These are phyloP conservation scores for Morone chrysops DNA, from an alignment of 2,113 vertebrate genomes.

Conservation along the genomic window DNA sequence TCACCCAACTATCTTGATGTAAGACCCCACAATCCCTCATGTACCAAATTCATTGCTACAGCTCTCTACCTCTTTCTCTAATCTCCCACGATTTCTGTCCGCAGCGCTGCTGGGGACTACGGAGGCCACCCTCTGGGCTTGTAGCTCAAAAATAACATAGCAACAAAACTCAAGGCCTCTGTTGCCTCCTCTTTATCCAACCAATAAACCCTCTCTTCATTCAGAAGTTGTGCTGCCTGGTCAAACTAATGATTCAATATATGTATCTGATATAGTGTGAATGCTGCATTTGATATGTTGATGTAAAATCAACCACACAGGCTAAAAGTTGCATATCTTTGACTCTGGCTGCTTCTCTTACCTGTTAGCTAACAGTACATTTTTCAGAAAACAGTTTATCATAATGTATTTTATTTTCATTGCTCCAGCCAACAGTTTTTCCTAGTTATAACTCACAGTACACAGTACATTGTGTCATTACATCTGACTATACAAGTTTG, in stretches of 20 bases:
- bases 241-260: background rate
- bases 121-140: background rate
- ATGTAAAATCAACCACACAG: background rate
- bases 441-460: background rate
- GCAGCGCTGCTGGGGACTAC: conserved; percentile 16
- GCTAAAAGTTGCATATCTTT: background rate
- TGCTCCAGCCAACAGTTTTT: too few relatives aligned
- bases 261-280: background rate
- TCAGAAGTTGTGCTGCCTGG: background rate
- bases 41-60: conserved; percentile 52
- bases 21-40: conserved; percentile 51
- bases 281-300: background rate
- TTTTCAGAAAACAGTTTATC: too few relatives aligned
- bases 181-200: background rate
- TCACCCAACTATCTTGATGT: conserved; percentile 37
- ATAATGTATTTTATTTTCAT: background rate
- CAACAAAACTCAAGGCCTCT: conserved; percentile 8
- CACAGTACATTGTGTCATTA: background rate
- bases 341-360: background rate
- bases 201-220: background rate
- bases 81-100: conserved; percentile 31
- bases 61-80: conserved; percentile 32
- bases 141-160: background rate
- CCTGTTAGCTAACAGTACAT: background rate
- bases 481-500: too few relatives aligned